Base-by-base conservation (phyloP, 2,797 vertebrate genomes). In the Apogon hyalosoma region DNA sequence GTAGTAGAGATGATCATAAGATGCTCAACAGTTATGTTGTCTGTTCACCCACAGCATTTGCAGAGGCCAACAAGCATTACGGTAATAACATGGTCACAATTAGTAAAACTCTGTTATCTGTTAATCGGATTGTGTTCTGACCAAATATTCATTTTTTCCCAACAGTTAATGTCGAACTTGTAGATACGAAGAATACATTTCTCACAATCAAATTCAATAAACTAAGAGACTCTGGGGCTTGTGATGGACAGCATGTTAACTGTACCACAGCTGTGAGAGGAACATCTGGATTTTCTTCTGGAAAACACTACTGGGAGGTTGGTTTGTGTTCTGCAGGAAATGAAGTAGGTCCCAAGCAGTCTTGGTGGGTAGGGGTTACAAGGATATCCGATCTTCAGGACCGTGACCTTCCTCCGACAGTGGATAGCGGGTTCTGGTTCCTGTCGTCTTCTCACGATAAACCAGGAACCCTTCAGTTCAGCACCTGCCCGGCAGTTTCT, bases 271-370 rank as follows among this genome's bases (percentile, higher is more conserved):
- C 74, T 33, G 33, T 89, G 58, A 75, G 1, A 49, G 92, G 87
- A 83, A 59, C 4, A 0, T 0, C 39, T 0, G 58, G 11, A 28
- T 84, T 90, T 64, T 38, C 51, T 4, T 55, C 70, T 54, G 87
- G 91, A 31, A 13, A 49, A 31, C 71, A 73, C 68, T 93, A 92
- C 73, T 94, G 92, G 92, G 91, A 91, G 58, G 89, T 92, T 46
- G 48, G 12, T n/a, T 8, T 93, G 54, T 0, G 0, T 0, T 0
- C 0, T 0, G 0, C 0, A 0, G 0, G 0, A 0, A 0, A 0
- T 0, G 0, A 1, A 0, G 0, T 0, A 9, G 3, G 0, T 0
- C 0, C 9, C 2, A 93, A 93, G 66, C 0, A 0, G 28, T 91
- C 73, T 24, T 94, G 93, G 92, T 82, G 88, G 75, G 43, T 93